Evolutionary conservation across 2,888 invertebrate genomes (phyloP), one percentile per base, ranked within the genome.

Genomic region (Clanis bilineata): DNA sequence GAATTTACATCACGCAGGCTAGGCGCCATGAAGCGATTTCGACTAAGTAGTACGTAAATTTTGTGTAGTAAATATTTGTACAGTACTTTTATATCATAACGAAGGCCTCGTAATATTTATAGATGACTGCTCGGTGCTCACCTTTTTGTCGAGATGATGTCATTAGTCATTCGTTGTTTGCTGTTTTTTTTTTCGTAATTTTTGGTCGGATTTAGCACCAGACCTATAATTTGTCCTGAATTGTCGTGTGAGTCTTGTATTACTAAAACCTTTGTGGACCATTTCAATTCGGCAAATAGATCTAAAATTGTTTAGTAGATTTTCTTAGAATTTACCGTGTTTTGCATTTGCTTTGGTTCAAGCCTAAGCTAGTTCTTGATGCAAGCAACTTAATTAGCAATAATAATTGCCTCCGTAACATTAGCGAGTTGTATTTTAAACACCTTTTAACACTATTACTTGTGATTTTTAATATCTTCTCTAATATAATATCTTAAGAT

Each of bases 141-240:
- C 21, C 21, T 57, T 45, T 25, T 3, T 32, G 44, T 4, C 2
- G n/a, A 44, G 7, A 44, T 57, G 57, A 57, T 45, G 57, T 57
- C 57, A 59, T 44, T 28, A 43, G 43, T 57, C 43, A 36, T 57
- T 32, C 21, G 43, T 28, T 57, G 21, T 22, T 36, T 32, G 43
- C 22, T 32, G 18, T n/a, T 25, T 32, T n/a, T 25, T 32, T 45
- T 10, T n/a, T 3, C 32, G 21, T 18, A 54, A 2, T n/a, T 12
- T 23, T 28, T 57, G 32, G 21, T 44, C 6, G 43, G 22, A 28
- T 51, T 28, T 51, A 28, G 10, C 51, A 51, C 28, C 10, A 44
- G 22, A 15, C 18, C 7, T 41, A 7, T 41, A 18, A 41, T 18
- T 41, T 41, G 9, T 18, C 18, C 9, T n/a, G 4, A n/a, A 38